These are phyloP conservation scores for Urechis unicinctus DNA, from an alignment of 2,888 invertebrate genomes.

Conservation along the genomic window DNA sequence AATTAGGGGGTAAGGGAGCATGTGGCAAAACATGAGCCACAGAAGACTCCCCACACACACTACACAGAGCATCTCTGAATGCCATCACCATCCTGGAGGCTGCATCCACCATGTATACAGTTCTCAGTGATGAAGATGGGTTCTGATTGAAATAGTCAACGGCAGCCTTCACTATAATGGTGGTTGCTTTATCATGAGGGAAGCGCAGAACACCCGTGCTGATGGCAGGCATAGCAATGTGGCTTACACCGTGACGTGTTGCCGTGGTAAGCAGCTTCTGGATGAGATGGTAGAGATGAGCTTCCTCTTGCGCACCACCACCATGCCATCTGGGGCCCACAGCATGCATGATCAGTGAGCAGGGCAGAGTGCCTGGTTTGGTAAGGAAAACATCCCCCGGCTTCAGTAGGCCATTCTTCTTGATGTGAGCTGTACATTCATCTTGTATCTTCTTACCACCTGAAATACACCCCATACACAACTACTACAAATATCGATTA, in stretches of 20 bases:
- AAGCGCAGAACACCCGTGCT: slow-evolving; percentile 23
- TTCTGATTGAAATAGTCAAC: not conserved
- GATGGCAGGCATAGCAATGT: slow-evolving; percentile 34
- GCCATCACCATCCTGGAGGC: not conserved
- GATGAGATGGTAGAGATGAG: slow-evolving; percentile 19
- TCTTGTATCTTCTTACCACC: slow-evolving; percentile 15
- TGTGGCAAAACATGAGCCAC: no score
- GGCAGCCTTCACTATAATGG: not conserved
- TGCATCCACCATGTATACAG: not conserved
- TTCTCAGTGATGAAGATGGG: no score
- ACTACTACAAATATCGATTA: no score
- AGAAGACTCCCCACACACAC: no score
- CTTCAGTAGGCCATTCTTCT: slow-evolving; percentile 16
- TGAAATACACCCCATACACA: not conserved
- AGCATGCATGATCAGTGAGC: slow-evolving; percentile 23
- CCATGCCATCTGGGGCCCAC: slow-evolving; percentile 28
- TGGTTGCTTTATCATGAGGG: not conserved
- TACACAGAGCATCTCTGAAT: no score
- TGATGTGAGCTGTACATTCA: slow-evolving; percentile 23
- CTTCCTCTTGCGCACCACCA: slow-evolving; percentile 18
- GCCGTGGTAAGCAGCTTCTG: slow-evolving; percentile 17
- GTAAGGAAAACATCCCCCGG: slow-evolving; percentile 22
- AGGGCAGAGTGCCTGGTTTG: slow-evolving; percentile 21
- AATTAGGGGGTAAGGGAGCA: no score
- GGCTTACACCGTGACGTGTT: slow-evolving; percentile 8